Evolutionary conservation across 2,797 vertebrate species (phyloP).

Genomic region (Pempheris klunzingeri): DNA sequence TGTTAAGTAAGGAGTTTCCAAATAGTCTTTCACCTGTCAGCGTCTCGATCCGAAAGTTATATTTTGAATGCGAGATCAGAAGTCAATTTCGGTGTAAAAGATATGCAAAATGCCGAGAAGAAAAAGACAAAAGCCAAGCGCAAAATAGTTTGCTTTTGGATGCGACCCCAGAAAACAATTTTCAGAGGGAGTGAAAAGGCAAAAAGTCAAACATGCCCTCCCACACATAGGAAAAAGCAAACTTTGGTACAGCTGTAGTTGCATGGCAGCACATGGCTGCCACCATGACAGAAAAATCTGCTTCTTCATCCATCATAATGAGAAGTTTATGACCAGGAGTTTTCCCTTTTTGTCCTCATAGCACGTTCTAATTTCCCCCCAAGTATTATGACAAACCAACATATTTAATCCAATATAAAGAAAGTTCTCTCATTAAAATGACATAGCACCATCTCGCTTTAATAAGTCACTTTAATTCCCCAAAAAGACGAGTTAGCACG

Average conservation of each 20-base stretch:
- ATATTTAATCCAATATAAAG: not conserved
- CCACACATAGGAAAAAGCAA: conserved; percentile 52
- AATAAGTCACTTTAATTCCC: conserved; percentile 18
- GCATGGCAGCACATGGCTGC: conserved; percentile 14
- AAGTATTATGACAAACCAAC: conserved; percentile 12
- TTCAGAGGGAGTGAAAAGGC: conserved; percentile 48
- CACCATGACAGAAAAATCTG: conserved; percentile 6
- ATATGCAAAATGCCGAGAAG: conserved; percentile 38
- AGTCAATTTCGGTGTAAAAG: conserved; percentile 37
- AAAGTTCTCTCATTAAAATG: conserved; percentile 9
- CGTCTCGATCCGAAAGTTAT: conserved; percentile 45
- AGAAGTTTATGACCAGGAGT: not conserved
- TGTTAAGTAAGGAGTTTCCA: conserved; percentile 7
- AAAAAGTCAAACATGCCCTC: conserved; percentile 62
- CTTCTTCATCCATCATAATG: not conserved
- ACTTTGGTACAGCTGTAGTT: conserved; percentile 32
- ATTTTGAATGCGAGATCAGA: conserved; percentile 51
- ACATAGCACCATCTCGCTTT: not conserved
- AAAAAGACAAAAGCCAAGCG: conserved; percentile 49
- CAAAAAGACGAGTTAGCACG: not conserved
- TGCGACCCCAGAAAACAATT: conserved; percentile 49
- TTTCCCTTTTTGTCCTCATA: conserved; percentile 3
- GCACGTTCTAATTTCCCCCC: not conserved
- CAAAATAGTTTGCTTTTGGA: conserved; percentile 63
- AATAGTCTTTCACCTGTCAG: conserved; percentile 33